Evolutionary conservation across 1,140 invertebrate species (phyloP).

Genomic region (Aphaenogaster ashmeadi): DNA sequence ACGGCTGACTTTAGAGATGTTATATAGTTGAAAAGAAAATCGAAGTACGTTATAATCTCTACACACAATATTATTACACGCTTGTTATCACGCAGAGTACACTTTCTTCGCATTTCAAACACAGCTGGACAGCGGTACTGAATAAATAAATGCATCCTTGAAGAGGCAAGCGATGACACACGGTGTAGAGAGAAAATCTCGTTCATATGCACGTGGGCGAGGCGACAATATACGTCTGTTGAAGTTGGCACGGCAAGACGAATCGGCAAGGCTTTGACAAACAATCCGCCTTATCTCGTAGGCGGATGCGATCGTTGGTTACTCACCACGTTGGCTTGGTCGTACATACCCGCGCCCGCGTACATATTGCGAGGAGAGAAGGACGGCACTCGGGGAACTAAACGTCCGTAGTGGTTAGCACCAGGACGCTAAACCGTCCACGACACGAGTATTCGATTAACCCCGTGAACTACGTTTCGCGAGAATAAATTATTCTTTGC

Average conservation of each 20-base stretch:
- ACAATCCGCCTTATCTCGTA: conserved; percentile 74
- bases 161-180: conserved; percentile 48
- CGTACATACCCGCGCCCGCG: conserved; percentile 28
- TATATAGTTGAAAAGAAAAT: conserved; percentile 2
- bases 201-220: conserved; percentile 68
- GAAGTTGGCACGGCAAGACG: conserved; percentile 70
- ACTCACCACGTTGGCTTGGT: conserved; percentile 52
- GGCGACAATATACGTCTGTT: conserved; percentile 66
- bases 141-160: conserved; percentile 65
- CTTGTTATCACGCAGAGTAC: conserved; percentile 18
- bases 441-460: conserved; percentile 77
- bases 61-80: conserved; percentile 36
- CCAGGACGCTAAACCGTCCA: conserved; percentile 69
- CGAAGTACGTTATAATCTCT: conserved; percentile 6
- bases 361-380: conserved; percentile 20
- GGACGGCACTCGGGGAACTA: conserved; percentile 55
- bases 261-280: conserved; percentile 72
- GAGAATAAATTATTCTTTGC: conserved; percentile 70
- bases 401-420: conserved; percentile 70
- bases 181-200: conserved; percentile 67
- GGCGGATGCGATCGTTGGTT: conserved; percentile 73
- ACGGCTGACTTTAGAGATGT: neutral
- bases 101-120: conserved; percentile 40
- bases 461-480: conserved; percentile 65
- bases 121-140: conserved; percentile 36